phyloP scores from a whole-genome alignment of 2,888 invertebrate genomes.

The Lasiommata megera region DNA sequence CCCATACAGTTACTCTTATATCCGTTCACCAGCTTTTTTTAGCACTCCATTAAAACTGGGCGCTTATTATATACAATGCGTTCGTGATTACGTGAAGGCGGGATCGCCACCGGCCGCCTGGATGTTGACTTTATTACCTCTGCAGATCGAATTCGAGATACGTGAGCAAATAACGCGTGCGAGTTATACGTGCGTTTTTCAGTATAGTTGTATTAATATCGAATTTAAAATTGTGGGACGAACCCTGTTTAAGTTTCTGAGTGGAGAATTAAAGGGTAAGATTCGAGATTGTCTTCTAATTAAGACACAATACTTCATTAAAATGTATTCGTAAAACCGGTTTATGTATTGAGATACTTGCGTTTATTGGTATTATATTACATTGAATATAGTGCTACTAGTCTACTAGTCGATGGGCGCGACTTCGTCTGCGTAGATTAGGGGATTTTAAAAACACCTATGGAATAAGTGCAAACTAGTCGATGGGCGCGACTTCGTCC shows the following conservation, averaged over 20 bases:
- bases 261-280: conserved; percentile 9
- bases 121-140: conserved; percentile 36
- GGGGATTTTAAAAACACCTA: too few species aligned
- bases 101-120: conserved; percentile 61
- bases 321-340: too few species aligned
- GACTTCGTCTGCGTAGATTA: too few species aligned
- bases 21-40: conserved; percentile 57
- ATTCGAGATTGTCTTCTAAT: conserved; percentile 5
- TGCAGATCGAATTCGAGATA: conserved; percentile 59
- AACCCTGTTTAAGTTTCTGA: neutral
- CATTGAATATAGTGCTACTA: too few species aligned
- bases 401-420: too few species aligned
- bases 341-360: too few species aligned
- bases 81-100: conserved; percentile 59
- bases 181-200: conserved; percentile 17
- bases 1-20: conserved; percentile 39
- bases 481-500: too few species aligned
- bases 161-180: conserved; percentile 51
- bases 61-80: conserved; percentile 60
- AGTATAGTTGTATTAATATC: conserved; percentile 9
- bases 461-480: too few species aligned
- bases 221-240: conserved; percentile 1
- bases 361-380: too few species aligned
- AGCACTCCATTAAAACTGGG: conserved; percentile 70
- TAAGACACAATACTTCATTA: neutral